Evolutionary conservation across 2,888 invertebrate genomes (phyloP).

Genomic region (Drosophila niveifrons): DNA sequence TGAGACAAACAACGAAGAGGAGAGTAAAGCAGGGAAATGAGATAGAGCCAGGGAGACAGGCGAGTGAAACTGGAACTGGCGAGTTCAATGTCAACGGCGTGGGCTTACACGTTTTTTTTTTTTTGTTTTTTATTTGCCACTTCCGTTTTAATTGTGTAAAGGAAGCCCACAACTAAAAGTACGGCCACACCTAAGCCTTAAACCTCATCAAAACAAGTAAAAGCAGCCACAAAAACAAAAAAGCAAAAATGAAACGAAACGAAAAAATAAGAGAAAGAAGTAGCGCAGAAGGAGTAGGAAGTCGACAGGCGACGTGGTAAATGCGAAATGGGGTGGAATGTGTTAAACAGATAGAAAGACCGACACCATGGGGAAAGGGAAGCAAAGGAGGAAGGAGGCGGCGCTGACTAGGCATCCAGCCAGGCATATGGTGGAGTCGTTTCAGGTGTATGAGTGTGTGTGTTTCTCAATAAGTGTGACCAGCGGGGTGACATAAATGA

Average conservation of each 20-base stretch:
- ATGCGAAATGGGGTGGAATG: conserved; percentile 77
- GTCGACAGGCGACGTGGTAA: conserved; percentile 53
- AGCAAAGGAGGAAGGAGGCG: not conserved
- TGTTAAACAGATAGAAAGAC: conserved; percentile 65
- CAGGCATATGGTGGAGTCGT: conserved; percentile 73
- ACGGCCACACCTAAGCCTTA: conserved; percentile 74
- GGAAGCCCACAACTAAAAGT: conserved; percentile 65
- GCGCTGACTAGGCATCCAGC: conserved; percentile 26
- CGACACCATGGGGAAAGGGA: conserved; percentile 25
- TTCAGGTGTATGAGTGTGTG: conserved; percentile 67
- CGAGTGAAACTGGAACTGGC: conserved; percentile 46
- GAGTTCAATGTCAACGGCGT: conserved; percentile 77
- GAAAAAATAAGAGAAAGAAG: conserved; percentile 19
- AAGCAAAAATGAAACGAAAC: conserved; percentile 33
- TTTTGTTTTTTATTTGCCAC: conserved; percentile 47
- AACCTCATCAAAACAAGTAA: conserved; percentile 59
- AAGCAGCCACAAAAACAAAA: conserved; percentile 58
- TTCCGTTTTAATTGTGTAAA: conserved; percentile 68
- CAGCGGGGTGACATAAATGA: conserved; percentile 69
- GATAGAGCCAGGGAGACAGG: conserved; percentile 15
- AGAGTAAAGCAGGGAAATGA: conserved; percentile 2
- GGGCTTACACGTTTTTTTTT: conserved; percentile 42
- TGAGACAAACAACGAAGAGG: conserved; percentile 9
- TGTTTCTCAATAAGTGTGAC: conserved; percentile 50
- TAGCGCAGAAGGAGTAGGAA: conserved; percentile 45